Conservation (phyloP, 2,797 vertebrate species). For the Margarornis squamiger region DNA sequence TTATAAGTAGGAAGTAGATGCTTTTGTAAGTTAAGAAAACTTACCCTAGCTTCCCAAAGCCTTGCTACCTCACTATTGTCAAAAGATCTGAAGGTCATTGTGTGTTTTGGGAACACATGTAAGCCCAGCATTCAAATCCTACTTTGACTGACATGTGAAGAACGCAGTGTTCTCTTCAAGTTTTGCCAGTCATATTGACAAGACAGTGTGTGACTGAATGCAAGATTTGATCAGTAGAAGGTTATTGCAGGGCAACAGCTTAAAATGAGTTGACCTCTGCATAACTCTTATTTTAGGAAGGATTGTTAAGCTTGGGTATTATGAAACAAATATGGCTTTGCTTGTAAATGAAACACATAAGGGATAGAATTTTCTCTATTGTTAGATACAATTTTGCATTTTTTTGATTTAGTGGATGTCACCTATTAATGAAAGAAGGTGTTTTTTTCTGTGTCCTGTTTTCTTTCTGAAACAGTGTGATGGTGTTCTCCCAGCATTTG, state of each 20-base stretch:
- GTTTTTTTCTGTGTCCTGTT: background rate
- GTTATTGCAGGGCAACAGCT: background rate
- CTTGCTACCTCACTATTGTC: background rate
- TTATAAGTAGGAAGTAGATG: background rate
- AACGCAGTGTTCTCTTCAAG: background rate
- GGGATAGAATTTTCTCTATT: background rate
- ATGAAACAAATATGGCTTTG: background rate
- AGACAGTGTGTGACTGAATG: background rate
- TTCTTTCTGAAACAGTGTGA: background rate
- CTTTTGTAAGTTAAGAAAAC: background rate
- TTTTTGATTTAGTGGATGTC: background rate
- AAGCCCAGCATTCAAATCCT: background rate
- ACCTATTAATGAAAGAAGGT: accelerated
- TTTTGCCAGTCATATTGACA: background rate
- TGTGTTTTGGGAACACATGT: background rate
- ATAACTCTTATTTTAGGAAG: background rate
- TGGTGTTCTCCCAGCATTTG: background rate
- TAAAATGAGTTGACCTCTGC: background rate
- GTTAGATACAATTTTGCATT: background rate
- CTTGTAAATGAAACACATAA: background rate
- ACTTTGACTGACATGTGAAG: background rate
- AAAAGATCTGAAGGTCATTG: background rate
- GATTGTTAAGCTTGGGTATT: background rate
- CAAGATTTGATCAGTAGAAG: background rate
- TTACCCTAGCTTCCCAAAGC: background rate